Percentiles rank a stretch among this genome's conserved stretches.
phyloP scores from a whole-genome alignment of 2,797 vertebrate genomes.

The Diglossa cyanea region DNA sequence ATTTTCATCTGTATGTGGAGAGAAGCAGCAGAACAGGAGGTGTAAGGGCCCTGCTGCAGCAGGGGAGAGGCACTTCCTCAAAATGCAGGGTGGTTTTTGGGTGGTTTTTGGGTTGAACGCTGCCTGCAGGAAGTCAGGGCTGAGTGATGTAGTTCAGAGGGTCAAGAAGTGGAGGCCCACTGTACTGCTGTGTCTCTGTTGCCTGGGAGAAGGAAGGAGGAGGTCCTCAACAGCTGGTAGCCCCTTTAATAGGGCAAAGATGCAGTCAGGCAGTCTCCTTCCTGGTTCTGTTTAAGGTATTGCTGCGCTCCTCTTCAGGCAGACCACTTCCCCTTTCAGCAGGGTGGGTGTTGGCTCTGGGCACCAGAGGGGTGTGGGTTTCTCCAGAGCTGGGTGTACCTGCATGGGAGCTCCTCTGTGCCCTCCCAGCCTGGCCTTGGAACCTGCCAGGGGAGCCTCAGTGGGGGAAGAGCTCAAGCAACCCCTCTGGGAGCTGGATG shows the following conservation, averaged over 20 bases:
- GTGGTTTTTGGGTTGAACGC: neutral
- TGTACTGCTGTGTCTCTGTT: neutral
- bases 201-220: neutral
- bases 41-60: neutral
- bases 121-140: neutral
- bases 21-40: neutral
- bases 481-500: neutral
- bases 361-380: neutral
- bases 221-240: neutral
- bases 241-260: neutral
- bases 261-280: neutral
- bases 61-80: neutral
- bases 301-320: neutral
- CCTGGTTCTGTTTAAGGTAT: neutral
- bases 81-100: neutral
- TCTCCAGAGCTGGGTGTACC: neutral
- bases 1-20: neutral
- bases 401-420: neutral
- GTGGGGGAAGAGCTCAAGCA: accelerated
- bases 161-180: neutral
- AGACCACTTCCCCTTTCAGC: neutral
- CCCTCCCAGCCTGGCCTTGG: neutral
- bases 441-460: neutral
- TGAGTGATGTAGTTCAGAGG: neutral
- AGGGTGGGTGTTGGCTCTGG: neutral